These are phyloP conservation scores for Virgularia gustaviana DNA, from an alignment of 92 coral and sea anemone species.

Conservation along the genomic window DNA sequence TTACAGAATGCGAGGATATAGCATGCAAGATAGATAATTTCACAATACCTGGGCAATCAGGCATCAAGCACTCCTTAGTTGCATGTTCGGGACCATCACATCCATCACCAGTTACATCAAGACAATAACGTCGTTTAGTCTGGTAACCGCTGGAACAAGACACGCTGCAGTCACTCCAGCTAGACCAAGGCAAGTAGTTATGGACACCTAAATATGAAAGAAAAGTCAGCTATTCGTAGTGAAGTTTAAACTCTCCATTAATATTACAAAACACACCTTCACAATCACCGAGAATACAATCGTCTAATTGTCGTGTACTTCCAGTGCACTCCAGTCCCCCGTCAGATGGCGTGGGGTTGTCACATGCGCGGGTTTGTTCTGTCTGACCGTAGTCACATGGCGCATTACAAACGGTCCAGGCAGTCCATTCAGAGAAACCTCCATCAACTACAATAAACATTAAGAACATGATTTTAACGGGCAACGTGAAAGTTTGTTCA, in stretches of 20 bases:
- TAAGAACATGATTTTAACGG: no score
- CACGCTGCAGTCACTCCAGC: slow-evolving; percentile 8
- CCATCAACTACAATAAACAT: no score
- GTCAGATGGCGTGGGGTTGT: neutral
- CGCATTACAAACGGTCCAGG: neutral
- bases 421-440: slow-evolving; percentile 11
- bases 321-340: neutral
- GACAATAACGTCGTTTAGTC: slow-evolving; percentile 13
- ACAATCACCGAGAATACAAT: slow-evolving; percentile 1
- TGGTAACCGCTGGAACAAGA: neutral
- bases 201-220: neutral
- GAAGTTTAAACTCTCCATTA: neutral
- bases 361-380: neutral
- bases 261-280: neutral
- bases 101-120: neutral
- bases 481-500: no score
- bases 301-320: neutral
- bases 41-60: slow-evolving; percentile 20
- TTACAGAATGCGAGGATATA: neutral
- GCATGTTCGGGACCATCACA: neutral
- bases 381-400: neutral
- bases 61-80: slow-evolving; percentile 21
- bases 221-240: neutral
- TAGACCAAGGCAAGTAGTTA: slow-evolving; percentile 16
- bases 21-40: neutral